Evolutionary conservation across 23 tunicate genomes (phyloP), one percentile per base, ranked within the genome.

Genomic region (Pegea sp.): DNA sequence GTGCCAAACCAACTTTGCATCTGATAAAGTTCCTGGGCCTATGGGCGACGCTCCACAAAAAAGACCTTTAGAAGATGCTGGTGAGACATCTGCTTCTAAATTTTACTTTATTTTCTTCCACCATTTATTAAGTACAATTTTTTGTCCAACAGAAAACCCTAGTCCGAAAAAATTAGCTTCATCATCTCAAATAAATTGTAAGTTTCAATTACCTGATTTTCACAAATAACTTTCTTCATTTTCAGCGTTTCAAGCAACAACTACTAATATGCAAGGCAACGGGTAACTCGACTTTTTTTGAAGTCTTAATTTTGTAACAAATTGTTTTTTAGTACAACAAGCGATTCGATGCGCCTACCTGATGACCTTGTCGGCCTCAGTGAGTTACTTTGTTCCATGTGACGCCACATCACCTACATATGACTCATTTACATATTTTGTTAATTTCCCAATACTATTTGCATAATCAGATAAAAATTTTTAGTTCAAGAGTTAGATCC

Each of bases 341-440:
- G 49, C 2, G 98, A 89, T 43, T 66, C 69, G 24, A 65, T 89
- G 56, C 52, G 63, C 20, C 34, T 89, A 48, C 98, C 98, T 3
- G 98, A 89, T 60, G 77, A 89, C 43, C 78, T 89, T 30, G 98
- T 89, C 38, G 98, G 98, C 42, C 63, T 89, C 48, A 71, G 88
- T 76, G 68, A 69, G 81, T 31, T 28, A n/a, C n/a, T n/a, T n/a
- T n/a, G n/a, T n/a, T n/a, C n/a, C n/a, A n/a, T n/a, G n/a, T n/a
- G n/a, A n/a, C n/a, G n/a, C n/a, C n/a, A n/a, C n/a, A n/a, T n/a
- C n/a, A n/a, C n/a, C n/a, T n/a, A n/a, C n/a, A n/a, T n/a, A n/a
- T n/a, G n/a, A n/a, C n/a, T n/a, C n/a, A n/a, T n/a, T n/a, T n/a
- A n/a, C n/a, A n/a, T n/a, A n/a, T n/a, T n/a, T n/a, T n/a, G n/a